A percentile compares a stretch with the other conserved stretches of the same genome.
Conservation (phyloP, 2,113 vertebrate species). For the Phocoena sinus region DNA sequence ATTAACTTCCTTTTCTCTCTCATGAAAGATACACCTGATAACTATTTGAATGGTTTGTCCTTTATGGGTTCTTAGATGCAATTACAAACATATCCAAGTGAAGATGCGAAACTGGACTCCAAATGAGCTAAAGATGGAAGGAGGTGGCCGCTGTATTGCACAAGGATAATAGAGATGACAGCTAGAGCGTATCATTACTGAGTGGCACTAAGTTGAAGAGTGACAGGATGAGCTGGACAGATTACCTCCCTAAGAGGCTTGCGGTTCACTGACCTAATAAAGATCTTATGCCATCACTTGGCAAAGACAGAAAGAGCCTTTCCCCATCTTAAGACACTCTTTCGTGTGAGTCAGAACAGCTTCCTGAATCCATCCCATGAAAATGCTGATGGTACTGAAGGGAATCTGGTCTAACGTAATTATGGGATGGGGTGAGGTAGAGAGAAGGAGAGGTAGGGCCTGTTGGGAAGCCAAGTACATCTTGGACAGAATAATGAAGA, state of each 20-base stretch:
- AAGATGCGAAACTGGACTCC: background rate
- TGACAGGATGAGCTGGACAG: slow-evolving; percentile 65
- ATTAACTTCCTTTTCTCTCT: background rate
- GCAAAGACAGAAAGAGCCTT: slow-evolving; percentile 4
- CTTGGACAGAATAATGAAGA: background rate
- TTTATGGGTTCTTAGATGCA: background rate
- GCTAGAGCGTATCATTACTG: background rate
- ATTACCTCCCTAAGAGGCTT: slow-evolving; percentile 61
- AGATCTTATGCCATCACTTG: slow-evolving; percentile 26
- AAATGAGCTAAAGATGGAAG: background rate
- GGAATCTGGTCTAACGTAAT: background rate
- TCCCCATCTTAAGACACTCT: background rate
- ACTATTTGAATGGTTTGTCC: background rate
- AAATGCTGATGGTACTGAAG: background rate
- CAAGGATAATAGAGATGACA: slow-evolving; percentile 46
- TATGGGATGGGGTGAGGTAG: background rate
- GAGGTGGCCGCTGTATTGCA: background rate
- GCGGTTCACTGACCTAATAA: slow-evolving; percentile 28
- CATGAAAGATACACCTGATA: background rate
- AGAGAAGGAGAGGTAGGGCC: background rate
- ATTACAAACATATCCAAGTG: background rate
- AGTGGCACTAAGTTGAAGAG: slow-evolving; percentile 61
- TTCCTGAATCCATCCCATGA: background rate
- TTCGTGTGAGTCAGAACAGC: background rate
- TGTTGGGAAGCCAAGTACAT: background rate